Evolutionary conservation across 1,140 invertebrate genomes (phyloP), one percentile per base, ranked within the genome.

Genomic region (Drosophila biarmipes): DNA sequence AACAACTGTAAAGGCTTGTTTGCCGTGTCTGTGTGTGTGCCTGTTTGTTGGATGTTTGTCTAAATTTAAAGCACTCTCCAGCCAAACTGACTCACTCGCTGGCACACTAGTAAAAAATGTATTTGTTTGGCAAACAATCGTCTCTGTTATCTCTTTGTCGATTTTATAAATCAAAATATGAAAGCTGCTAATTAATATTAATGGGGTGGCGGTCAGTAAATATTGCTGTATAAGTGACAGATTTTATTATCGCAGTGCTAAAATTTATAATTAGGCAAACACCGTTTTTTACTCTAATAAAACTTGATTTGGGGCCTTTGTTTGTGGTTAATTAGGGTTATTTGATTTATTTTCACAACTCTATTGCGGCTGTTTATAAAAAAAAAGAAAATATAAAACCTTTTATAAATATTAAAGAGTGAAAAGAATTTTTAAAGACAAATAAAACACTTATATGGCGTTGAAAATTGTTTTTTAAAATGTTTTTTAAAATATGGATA

Each of bases 31-130:
- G 59, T 40, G 31, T 67, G 45, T 62, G 46, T 59, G 40, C 45
- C 8, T 56, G 40, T 48, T 53, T 75, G 57, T 56, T 77, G 42
- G 75, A 63, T 74, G 80, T 80, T 84, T 84, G 80, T 86, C 67
- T 80, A 85, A 85, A 86, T 85, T 81, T 87, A 81, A 87, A 78
- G 73, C 77, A 86, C 77, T 85, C 72, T 69, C 34, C 14, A 56
- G 40, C 42, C 31, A 35, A 64, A 57, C 66, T 15, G 19, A 48
- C 34, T 34, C 43, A 35, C 45, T 51, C 14, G 37, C 8, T 8
- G 15, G 14, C 35, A 49, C 63, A 67, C 58, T 63, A 42, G 8
- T 24, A n/a, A 14, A 49, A 63, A 63, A 63, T 38, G 12, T n/a
- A 48, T 49, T 62, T 49, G n/a, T 21, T 15, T 10, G 2, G 14